Percentiles rank a stretch among this genome's conserved stretches.
These are phyloP conservation scores for Oncorhynchus gorbuscha DNA, from an alignment of 2,113 vertebrate genomes.

Conservation along the genomic window DNA sequence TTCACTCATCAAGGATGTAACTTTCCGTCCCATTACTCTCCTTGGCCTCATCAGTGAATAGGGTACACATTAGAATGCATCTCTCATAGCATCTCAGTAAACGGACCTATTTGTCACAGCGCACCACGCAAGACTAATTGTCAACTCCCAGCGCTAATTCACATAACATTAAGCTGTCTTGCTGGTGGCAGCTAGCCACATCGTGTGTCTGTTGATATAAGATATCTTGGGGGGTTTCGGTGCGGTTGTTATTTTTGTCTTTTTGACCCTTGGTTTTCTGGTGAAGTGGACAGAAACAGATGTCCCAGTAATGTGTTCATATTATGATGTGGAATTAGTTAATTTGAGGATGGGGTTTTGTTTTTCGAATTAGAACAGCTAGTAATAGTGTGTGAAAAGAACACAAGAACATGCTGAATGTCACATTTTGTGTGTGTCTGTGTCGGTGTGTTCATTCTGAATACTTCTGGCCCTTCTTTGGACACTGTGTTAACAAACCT, in stretches of 20 bases:
- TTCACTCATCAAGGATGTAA: background rate
- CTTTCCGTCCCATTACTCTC: slow-evolving; percentile 61
- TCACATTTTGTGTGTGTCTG: too few relatives aligned
- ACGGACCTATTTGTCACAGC: slow-evolving; percentile 64
- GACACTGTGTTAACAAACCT: too few relatives aligned
- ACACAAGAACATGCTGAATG: too few relatives aligned
- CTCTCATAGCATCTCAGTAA: slow-evolving; percentile 46
- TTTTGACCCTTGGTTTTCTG: background rate
- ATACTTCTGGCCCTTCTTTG: too few relatives aligned
- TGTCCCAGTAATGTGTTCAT: too few relatives aligned
- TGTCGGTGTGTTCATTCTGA: too few relatives aligned
- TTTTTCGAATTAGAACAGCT: too few relatives aligned
- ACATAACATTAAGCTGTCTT: slow-evolving; percentile 47
- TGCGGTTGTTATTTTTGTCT: background rate
- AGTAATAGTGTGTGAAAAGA: too few relatives aligned
- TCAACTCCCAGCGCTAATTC: slow-evolving; percentile 51
- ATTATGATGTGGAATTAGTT: too few relatives aligned
- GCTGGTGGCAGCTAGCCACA: slow-evolving; percentile 24
- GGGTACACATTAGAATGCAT: slow-evolving; percentile 63
- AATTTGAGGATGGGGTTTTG: too few relatives aligned
- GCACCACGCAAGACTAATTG: slow-evolving; percentile 52
- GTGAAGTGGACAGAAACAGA: too few relatives aligned
- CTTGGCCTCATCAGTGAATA: slow-evolving; percentile 47
- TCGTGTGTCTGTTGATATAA: background rate
- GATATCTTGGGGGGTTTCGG: background rate